phyloP scores from a whole-genome alignment of 2,797 vertebrate species.

The Morelia viridis region DNA sequence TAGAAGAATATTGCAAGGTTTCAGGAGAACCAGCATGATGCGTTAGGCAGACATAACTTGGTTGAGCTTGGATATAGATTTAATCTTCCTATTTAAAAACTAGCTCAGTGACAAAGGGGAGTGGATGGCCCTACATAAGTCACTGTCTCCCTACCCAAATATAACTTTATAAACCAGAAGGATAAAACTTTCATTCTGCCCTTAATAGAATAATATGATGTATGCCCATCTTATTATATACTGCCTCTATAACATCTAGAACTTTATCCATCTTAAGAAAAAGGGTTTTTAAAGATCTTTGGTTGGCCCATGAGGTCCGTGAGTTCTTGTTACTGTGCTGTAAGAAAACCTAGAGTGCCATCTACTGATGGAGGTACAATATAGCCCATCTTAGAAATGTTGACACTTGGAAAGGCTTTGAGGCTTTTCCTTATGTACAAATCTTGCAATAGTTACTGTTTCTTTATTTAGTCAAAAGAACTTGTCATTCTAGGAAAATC shows the following conservation, averaged over 20 bases:
- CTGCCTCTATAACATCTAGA: not conserved
- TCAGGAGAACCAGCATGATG: not conserved
- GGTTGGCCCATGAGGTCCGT: not conserved
- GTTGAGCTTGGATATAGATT: not conserved
- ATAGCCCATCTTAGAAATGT: not conserved
- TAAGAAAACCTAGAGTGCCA: constrained; percentile 33
- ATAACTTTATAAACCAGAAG: not conserved
- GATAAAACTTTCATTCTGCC: not conserved
- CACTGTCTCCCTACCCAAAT: not conserved
- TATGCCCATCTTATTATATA: not conserved
- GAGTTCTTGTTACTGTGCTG: not conserved
- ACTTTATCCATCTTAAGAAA: not conserved
- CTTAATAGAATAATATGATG: not conserved
- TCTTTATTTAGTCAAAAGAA: not conserved
- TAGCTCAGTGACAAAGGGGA: not conserved
- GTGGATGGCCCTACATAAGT: not conserved
- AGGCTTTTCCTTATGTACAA: not conserved
- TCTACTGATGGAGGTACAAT: constrained; percentile 40
- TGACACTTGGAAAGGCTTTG: not conserved
- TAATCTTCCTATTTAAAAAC: not conserved
- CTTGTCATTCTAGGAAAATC: not conserved
- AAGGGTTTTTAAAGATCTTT: not conserved
- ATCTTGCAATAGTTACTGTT: not conserved
- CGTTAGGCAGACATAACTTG: not conserved
- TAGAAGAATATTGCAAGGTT: not conserved